These are phyloP conservation scores for Drosophila paranaensis DNA, from an alignment of 2,888 invertebrate species.

Conservation along the genomic window DNA sequence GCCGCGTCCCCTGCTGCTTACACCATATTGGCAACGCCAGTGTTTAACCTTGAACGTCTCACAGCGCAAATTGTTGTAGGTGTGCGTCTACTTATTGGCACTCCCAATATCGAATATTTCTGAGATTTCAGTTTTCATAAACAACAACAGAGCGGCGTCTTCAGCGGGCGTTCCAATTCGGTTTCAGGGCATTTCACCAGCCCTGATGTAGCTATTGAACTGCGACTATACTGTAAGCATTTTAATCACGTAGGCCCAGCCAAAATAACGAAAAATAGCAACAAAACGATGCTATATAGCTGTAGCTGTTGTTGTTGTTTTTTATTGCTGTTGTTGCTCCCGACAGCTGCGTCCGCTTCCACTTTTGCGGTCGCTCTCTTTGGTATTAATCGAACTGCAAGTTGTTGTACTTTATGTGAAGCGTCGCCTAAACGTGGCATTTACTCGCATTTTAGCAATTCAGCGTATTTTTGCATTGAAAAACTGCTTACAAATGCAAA, in stretches of 20 bases:
- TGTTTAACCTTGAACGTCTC: slow-evolving; percentile 60
- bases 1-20: slow-evolving; percentile 64
- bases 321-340: slow-evolving; percentile 11
- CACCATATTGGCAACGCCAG: slow-evolving; percentile 47
- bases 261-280: slow-evolving; percentile 38
- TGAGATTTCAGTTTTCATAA: slow-evolving; percentile 25
- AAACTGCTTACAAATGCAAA: slow-evolving; percentile 42
- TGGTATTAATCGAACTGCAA: not conserved
- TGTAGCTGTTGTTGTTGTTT: slow-evolving; percentile 34
- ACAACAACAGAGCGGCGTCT: slow-evolving; percentile 17
- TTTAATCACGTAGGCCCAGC: slow-evolving; percentile 77
- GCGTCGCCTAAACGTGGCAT: slow-evolving; percentile 1
- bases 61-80: slow-evolving; percentile 16
- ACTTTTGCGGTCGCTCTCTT: slow-evolving; percentile 8
- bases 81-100: slow-evolving; percentile 7
- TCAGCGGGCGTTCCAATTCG: slow-evolving; percentile 34
- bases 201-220: slow-evolving; percentile 30
- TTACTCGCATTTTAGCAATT: not conserved
- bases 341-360: slow-evolving; percentile 34
- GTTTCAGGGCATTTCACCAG: slow-evolving; percentile 51
- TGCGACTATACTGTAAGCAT: slow-evolving; percentile 40
- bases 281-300: slow-evolving; percentile 44
- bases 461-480: slow-evolving; percentile 8
- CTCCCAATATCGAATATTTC: slow-evolving; percentile 15
- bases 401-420: slow-evolving; percentile 3